These are phyloP conservation scores for Halocynthia aurantium DNA, from an alignment of 23 tunicate species.

Conservation along the genomic window DNA sequence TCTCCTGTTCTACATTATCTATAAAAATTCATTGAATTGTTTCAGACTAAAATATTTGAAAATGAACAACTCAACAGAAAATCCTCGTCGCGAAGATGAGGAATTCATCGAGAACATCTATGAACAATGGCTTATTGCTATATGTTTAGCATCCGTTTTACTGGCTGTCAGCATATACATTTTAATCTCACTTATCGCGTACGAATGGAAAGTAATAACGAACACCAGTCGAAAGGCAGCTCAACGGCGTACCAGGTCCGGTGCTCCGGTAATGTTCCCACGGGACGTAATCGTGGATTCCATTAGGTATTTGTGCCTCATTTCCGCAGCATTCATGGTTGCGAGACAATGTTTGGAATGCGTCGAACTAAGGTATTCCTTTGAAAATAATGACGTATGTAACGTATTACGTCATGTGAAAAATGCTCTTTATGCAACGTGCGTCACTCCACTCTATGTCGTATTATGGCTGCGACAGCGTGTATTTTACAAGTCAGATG, in stretches of 20 bases:
- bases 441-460: conserved; percentile 40
- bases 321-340: conserved; percentile 23
- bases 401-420: conserved; percentile 23
- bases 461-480: conserved; percentile 79
- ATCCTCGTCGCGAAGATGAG: no score
- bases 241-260: background rate
- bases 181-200: background rate
- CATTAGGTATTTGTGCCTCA: conserved; percentile 48
- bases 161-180: conserved; percentile 12
- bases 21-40: no score
- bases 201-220: conserved; percentile 27
- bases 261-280: background rate
- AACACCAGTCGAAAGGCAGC: conserved; percentile 10
- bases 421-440: conserved; percentile 32
- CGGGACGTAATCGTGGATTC: conserved; percentile 22
- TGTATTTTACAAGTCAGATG: conserved; percentile 38
- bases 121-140: conserved; percentile 4
- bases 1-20: no score
- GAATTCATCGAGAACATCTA: background rate
- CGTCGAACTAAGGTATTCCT: conserved; percentile 31
- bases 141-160: background rate
- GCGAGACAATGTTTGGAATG: conserved; percentile 27
- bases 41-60: no score
- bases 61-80: no score
- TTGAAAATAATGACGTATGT: conserved; percentile 20